A percentile compares a stretch with the other conserved stretches of the same genome.
These are phyloP conservation scores for Dryobates pubescens DNA, from an alignment of 2,797 vertebrate genomes.

Conservation along the genomic window DNA sequence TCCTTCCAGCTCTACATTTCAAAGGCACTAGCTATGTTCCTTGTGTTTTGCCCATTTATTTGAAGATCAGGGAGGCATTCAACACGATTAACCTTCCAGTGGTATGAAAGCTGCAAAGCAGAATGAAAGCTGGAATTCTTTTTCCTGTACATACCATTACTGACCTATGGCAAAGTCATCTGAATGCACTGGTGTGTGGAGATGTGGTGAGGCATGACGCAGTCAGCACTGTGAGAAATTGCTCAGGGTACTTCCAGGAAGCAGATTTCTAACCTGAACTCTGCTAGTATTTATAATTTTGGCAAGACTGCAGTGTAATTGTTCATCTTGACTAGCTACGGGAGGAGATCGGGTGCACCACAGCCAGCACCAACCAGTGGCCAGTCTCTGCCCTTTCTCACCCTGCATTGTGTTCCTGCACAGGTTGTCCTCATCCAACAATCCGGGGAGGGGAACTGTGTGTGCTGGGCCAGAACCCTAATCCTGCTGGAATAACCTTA, in stretches of 20 bases:
- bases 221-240: background rate
- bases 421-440: background rate
- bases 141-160: rapidly evolving
- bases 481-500: background rate
- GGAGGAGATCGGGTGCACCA: background rate
- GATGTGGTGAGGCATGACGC: background rate
- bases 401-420: background rate
- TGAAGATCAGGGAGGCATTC: constrained; percentile 24
- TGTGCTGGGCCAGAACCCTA: background rate
- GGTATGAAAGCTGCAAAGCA: constrained; percentile 17
- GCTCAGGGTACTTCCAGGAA: background rate
- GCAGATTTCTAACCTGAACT: background rate
- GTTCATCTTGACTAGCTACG: rapidly evolving
- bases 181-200: background rate
- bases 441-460: background rate
- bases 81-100: constrained; percentile 10
- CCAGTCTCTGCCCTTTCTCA: background rate
- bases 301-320: background rate
- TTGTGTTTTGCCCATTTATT: background rate
- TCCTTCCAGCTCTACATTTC: background rate
- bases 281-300: background rate
- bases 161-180: background rate
- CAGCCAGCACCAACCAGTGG: background rate
- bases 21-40: background rate
- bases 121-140: constrained; percentile 34